These are phyloP conservation scores for Ochotona princeps DNA, from an alignment of 2,113 vertebrate genomes.

Conservation along the genomic window DNA sequence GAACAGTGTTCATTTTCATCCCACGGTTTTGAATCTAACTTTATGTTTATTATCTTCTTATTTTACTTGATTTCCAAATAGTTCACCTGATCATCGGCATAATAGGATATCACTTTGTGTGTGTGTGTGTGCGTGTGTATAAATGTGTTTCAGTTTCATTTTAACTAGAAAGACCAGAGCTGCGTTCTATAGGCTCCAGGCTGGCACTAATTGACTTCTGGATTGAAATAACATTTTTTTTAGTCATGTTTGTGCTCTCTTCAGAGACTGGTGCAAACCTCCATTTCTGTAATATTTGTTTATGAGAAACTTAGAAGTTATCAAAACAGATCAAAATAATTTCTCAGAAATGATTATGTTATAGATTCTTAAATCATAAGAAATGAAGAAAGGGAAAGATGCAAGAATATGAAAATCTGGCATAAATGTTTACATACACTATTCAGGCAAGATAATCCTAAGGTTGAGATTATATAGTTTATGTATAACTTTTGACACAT, in stretches of 20 bases:
- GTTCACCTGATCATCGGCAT: background rate
- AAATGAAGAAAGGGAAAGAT: background rate
- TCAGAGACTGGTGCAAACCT: background rate
- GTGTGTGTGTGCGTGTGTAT: background rate
- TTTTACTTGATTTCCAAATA: background rate
- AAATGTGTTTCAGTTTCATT: background rate
- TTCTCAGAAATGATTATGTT: background rate
- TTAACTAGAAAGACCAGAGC: background rate
- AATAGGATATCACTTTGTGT: background rate
- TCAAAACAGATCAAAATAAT: background rate
- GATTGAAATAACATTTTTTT: background rate
- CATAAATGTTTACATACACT: background rate
- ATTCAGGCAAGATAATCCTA: background rate
- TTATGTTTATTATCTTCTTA: slow-evolving; percentile 18
- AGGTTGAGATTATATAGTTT: slow-evolving; percentile 55
- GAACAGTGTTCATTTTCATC: background rate
- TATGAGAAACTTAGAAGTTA: background rate
- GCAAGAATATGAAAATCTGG: background rate
- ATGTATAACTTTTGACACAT: slow-evolving; percentile 24
- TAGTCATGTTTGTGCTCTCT: background rate
- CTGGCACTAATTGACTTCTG: background rate
- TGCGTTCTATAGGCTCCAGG: background rate
- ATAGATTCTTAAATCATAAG: background rate
- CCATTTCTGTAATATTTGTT: background rate
- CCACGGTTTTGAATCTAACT: background rate